These are phyloP conservation scores for Austrolebias charrua DNA, from an alignment of 2,797 vertebrate genomes.

Conservation along the genomic window DNA sequence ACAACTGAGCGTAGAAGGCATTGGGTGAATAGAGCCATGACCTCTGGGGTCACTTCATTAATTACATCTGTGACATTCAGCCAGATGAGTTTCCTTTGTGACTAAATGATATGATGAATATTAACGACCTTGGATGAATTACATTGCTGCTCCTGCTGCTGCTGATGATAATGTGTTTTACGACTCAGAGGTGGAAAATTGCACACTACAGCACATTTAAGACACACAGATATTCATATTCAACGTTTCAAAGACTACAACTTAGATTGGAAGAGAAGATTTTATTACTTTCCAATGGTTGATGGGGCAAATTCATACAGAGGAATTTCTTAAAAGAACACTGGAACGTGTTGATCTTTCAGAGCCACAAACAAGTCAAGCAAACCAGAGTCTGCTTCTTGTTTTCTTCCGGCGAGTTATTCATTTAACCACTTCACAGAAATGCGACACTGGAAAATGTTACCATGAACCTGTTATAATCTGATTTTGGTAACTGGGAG, in stretches of 20 bases:
- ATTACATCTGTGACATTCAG: constrained; percentile 88
- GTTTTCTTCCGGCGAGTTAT: constrained; percentile 23
- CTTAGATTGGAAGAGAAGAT: constrained; percentile 33
- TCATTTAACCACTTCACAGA: constrained; percentile 28
- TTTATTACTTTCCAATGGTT: constrained; percentile 51
- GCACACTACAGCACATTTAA: constrained; percentile 76
- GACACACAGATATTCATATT: constrained; percentile 68
- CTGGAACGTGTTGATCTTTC: constrained; percentile 17
- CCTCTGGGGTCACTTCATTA: constrained; percentile 84
- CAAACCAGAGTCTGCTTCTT: constrained; percentile 22
- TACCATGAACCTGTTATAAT: constrained; percentile 22
- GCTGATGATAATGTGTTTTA: constrained; percentile 82
- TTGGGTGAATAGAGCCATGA: constrained; percentile 81
- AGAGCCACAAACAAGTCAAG: neutral
- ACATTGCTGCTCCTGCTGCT: constrained; percentile 75
- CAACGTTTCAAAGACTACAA: constrained; percentile 65
- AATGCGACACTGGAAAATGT: constrained; percentile 29
- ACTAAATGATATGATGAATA: constrained; percentile 88
- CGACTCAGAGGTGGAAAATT: constrained; percentile 72
- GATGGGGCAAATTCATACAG: constrained; percentile 31
- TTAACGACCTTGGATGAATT: constrained; percentile 83
- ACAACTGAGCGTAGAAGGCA: constrained; percentile 68
- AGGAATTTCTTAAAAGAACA: constrained; percentile 24
- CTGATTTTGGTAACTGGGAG: constrained; percentile 17
- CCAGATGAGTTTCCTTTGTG: constrained; percentile 88